phyloP scores from a whole-genome alignment of 2,113 vertebrate genomes.

The Petrocephalus zakoni region DNA sequence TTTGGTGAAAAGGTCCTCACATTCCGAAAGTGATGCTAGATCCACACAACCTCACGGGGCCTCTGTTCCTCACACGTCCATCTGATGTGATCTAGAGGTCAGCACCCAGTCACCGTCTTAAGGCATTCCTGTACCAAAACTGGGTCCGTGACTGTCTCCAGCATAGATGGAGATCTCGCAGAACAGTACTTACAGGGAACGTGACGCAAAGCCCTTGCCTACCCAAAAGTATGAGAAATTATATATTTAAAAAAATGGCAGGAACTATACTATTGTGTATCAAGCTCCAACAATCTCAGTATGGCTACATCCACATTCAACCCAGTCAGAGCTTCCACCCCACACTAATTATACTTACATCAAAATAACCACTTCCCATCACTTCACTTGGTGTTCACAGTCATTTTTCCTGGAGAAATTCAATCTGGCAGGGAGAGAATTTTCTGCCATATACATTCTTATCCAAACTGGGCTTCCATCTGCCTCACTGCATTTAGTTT shows the following conservation, averaged over 20 bases:
- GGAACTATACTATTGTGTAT: not conserved
- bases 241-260: not conserved
- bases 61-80: not conserved
- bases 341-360: not conserved
- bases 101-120: not conserved
- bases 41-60: not conserved
- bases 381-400: not conserved
- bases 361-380: not conserved
- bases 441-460: not conserved
- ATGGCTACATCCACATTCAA: not conserved
- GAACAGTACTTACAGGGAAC: not conserved
- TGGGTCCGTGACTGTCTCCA: not conserved
- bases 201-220: not conserved
- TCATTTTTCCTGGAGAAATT: not conserved
- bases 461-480: not conserved
- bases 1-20: not conserved
- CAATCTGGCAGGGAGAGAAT: not conserved
- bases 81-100: not conserved
- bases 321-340: not conserved
- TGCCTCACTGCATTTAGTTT: not conserved
- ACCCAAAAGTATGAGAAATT: not conserved
- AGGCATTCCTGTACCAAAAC: not conserved
- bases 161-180: not conserved
- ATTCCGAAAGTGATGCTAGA: not conserved
- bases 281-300: not conserved